Conservation (phyloP, 2,888 invertebrate species). For the Ariolimax columbianus region DNA sequence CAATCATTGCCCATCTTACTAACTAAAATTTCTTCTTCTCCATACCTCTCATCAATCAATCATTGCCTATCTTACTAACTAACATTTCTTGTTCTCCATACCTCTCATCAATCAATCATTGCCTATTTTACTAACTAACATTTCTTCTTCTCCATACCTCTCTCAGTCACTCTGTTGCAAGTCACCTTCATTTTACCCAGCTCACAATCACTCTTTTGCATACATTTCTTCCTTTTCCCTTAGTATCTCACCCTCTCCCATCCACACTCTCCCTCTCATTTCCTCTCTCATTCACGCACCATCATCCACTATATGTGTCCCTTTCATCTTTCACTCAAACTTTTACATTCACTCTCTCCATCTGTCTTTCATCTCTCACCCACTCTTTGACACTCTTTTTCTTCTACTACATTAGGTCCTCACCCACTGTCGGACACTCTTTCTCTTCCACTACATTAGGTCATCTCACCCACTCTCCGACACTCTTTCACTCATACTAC, state of each 20-base stretch:
- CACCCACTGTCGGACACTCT: not conserved
- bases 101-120: too few relatives aligned
- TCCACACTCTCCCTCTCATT: not conserved
- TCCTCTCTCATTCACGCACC: too few relatives aligned
- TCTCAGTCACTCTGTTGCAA: not conserved
- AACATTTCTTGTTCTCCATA: too few relatives aligned
- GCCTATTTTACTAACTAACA: too few relatives aligned
- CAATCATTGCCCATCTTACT: too few relatives aligned
- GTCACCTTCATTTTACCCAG: not conserved
- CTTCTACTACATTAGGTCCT: not conserved
- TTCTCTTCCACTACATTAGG: not conserved
- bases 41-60: too few relatives aligned
- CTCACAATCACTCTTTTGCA: not conserved
- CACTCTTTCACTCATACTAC: too few relatives aligned
- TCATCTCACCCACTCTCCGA: not conserved
- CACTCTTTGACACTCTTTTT: not conserved
- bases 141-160: too few relatives aligned
- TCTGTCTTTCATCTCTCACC: not conserved
- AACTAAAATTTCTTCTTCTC: too few relatives aligned
- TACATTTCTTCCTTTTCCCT: not conserved
- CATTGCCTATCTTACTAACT: too few relatives aligned
- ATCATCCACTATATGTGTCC: not conserved
- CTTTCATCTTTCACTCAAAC: too few relatives aligned
- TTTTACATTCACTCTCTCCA: too few relatives aligned
- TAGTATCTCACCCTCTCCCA: not conserved